phyloP scores from a whole-genome alignment of 2,888 invertebrate genomes.

The Drosophila atroscutellata region DNA sequence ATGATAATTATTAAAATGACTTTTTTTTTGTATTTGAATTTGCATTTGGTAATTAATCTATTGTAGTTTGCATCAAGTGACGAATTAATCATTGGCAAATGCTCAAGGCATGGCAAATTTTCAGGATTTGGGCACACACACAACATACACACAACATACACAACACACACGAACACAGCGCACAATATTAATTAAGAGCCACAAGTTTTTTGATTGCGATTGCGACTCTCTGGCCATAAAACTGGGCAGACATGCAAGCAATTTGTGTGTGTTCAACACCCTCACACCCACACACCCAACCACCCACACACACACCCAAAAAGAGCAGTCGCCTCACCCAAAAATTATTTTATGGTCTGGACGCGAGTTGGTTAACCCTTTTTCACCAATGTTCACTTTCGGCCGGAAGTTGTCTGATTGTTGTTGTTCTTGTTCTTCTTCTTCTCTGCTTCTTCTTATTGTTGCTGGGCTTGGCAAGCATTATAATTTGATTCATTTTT shows the following conservation, averaged over 20 bases:
- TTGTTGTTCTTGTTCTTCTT: neutral
- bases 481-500: conserved; percentile 70
- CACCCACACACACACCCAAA: conserved; percentile 2
- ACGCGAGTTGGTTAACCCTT: conserved; percentile 73
- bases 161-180: neutral
- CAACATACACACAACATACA: neutral
- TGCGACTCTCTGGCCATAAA: conserved; percentile 51
- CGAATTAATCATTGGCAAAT: conserved; percentile 53
- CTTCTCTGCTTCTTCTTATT: neutral
- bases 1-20: conserved; percentile 2
- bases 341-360: conserved; percentile 63
- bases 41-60: conserved; percentile 47
- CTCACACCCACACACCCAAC: conserved; percentile 12
- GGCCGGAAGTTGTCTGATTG: conserved; percentile 65
- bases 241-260: conserved; percentile 73
- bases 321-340: conserved; percentile 58
- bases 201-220: conserved; percentile 53
- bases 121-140: conserved; percentile 33
- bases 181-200: conserved; percentile 69
- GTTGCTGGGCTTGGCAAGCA: conserved; percentile 57
- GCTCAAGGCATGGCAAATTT: conserved; percentile 49
- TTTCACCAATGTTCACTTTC: conserved; percentile 68
- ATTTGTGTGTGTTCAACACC: conserved; percentile 62
- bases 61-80: conserved; percentile 42
- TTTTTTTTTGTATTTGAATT: conserved; percentile 25